A percentile compares a stretch with the other conserved stretches of the same genome.
Evolutionary conservation across 1,140 invertebrate genomes (phyloP).

Genomic region (Mya arenaria): DNA sequence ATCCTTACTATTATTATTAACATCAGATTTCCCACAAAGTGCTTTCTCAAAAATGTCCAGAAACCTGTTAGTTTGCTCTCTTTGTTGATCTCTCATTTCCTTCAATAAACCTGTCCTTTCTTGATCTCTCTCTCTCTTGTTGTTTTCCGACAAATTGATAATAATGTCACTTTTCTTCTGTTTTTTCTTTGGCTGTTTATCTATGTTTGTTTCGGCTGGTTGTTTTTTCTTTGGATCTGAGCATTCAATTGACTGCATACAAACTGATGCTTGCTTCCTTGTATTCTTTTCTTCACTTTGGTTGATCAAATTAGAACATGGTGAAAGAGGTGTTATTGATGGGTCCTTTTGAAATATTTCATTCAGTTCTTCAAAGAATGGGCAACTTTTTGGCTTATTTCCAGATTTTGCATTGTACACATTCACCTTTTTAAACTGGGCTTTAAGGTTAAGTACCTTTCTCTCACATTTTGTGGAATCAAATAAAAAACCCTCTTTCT

Average conservation of each 20-base stretch:
- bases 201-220: slow-evolving; percentile 2
- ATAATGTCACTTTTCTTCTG: slow-evolving; percentile 15
- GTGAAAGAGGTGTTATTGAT: slow-evolving; percentile 15
- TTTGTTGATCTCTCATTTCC: slow-evolving; percentile 2
- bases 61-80: too few relatives aligned
- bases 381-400: slow-evolving; percentile 12
- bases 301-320: too few relatives aligned
- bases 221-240: slow-evolving; percentile 2
- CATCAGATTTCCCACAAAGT: too few relatives aligned
- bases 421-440: slow-evolving; percentile 7
- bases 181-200: slow-evolving; percentile 11
- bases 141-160: slow-evolving; percentile 12
- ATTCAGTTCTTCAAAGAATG: slow-evolving; percentile 3
- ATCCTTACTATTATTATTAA: too few relatives aligned
- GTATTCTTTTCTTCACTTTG: background rate
- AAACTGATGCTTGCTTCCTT: slow-evolving; percentile 15
- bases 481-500: slow-evolving; percentile 6
- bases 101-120: slow-evolving; percentile 1
- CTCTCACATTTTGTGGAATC: slow-evolving; percentile 19
- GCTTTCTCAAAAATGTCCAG: too few relatives aligned
- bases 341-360: slow-evolving; percentile 20
- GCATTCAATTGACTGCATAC: slow-evolving; percentile 4
- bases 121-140: slow-evolving; percentile 16
- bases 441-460: slow-evolving; percentile 15
- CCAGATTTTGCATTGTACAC: slow-evolving; percentile 9